A percentile compares a stretch with the other conserved stretches of the same genome.
Conservation (phyloP, 1,140 invertebrate genomes). For the Babylonia areolata region DNA sequence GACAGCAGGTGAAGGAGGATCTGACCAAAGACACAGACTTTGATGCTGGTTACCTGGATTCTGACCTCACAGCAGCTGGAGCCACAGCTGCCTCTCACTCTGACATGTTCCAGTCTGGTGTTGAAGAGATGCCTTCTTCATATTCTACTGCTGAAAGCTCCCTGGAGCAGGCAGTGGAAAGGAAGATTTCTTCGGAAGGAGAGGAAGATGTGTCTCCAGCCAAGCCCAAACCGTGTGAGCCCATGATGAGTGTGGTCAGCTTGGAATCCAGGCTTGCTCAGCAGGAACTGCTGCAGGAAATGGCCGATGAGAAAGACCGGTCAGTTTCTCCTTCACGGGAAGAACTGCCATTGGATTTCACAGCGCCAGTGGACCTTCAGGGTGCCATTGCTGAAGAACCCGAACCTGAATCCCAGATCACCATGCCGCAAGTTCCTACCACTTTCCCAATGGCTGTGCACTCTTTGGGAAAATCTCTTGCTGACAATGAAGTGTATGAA, state of each 20-base stretch:
- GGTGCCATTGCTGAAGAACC: slow-evolving; percentile 40
- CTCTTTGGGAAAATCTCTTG: slow-evolving; percentile 60
- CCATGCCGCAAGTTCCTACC: slow-evolving; percentile 39
- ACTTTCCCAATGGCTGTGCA: slow-evolving; percentile 67
- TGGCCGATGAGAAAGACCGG: slow-evolving; percentile 65
- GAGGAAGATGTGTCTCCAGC: slow-evolving; percentile 25
- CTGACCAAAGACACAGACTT: slow-evolving; percentile 39
- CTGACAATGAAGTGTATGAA: slow-evolving; percentile 70
- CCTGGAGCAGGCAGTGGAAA: slow-evolving; percentile 34
- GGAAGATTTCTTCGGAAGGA: slow-evolving; percentile 17
- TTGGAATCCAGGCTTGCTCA: slow-evolving; percentile 67
- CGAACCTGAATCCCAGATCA: slow-evolving; percentile 31
- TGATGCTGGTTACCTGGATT: slow-evolving; percentile 41
- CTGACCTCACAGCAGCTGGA: too few relatives aligned
- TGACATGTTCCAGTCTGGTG: neutral
- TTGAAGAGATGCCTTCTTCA: slow-evolving; percentile 40
- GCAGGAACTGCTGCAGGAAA: slow-evolving; percentile 67
- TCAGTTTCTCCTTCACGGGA: slow-evolving; percentile 68
- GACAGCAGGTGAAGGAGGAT: slow-evolving; percentile 54
- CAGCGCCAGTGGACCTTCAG: slow-evolving; percentile 55
- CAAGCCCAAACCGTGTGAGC: slow-evolving; percentile 31
- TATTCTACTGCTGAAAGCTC: slow-evolving; percentile 39
- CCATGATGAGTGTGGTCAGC: slow-evolving; percentile 61
- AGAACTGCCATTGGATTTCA: slow-evolving; percentile 56
- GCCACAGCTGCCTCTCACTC: neutral